Conservation (phyloP, 1,140 invertebrate genomes). For the Drosophila mayri region DNA sequence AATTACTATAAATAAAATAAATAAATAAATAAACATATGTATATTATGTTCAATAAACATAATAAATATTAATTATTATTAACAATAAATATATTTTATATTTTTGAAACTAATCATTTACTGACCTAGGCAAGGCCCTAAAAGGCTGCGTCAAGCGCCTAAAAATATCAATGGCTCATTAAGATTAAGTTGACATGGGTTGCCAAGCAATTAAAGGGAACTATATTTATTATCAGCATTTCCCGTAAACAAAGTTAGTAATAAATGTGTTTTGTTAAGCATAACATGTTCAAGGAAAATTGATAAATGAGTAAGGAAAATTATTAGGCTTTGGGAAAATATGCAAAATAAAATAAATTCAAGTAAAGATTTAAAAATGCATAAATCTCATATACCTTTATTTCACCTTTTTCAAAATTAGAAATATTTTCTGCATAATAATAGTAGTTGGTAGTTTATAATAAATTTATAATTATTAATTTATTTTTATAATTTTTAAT, state of each 20-base stretch:
- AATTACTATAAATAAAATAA: too few species aligned
- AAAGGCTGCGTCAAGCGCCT: conserved; percentile 3
- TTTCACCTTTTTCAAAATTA: too few species aligned
- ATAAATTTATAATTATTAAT: too few species aligned
- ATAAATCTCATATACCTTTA: too few species aligned
- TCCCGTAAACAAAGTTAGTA: conserved; percentile 2
- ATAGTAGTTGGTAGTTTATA: too few species aligned
- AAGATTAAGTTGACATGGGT: conserved; percentile 2
- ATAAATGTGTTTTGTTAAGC: neutral
- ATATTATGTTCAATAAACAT: too few species aligned
- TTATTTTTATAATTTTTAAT: too few species aligned
- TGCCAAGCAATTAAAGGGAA: conserved; percentile 11
- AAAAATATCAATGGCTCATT: conserved; percentile 13
- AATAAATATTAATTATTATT: neutral
- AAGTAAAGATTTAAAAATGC: too few species aligned
- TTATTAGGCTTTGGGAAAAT: too few species aligned
- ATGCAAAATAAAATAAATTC: neutral
- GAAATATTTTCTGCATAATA: too few species aligned
- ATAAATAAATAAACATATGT: too few species aligned
- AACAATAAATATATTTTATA: neutral
- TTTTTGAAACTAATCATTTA: neutral
- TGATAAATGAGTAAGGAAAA: neutral
- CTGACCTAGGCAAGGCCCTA: conserved; percentile 1
- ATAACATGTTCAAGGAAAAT: neutral
- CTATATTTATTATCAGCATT: conserved; percentile 2